Conservation (phyloP, 2,888 invertebrate species). For the Lithosia quadra region DNA sequence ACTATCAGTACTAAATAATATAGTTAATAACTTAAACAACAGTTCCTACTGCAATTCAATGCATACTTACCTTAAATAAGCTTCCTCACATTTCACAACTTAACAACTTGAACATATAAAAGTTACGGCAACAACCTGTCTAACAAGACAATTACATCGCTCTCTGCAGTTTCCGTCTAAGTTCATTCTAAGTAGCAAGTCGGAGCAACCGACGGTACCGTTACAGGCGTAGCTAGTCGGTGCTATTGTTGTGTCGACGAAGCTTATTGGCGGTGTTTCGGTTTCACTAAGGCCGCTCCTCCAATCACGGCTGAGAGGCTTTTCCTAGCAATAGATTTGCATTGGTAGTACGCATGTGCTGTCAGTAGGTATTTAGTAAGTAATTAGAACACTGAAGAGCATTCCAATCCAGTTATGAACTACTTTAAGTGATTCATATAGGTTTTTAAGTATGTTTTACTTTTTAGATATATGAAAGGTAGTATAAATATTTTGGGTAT, state of each 20-base stretch:
- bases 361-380: conserved; percentile 48
- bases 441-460: background rate
- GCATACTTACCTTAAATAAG: background rate
- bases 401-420: conserved; percentile 15
- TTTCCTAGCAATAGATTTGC: conserved; percentile 68
- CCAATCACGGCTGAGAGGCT: conserved; percentile 76
- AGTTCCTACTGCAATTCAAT: background rate
- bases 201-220: conserved; percentile 46
- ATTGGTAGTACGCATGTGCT: conserved; percentile 40
- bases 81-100: background rate
- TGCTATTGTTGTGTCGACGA: conserved; percentile 71
- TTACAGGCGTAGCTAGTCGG: conserved; percentile 67
- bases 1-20: background rate
- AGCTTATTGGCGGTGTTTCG: conserved; percentile 63
- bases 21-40: background rate
- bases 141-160: conserved; percentile 13
- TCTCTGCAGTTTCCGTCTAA: conserved; percentile 25
- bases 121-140: background rate
- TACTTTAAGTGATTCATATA: background rate
- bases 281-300: conserved; percentile 56
- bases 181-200: conserved; percentile 39
- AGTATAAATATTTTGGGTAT: background rate
- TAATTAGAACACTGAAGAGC: conserved; percentile 42
- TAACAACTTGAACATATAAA: conserved; percentile 5
- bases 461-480: background rate